Conservation (phyloP, 2,113 vertebrate genomes). For the Chaetura pelagica region DNA sequence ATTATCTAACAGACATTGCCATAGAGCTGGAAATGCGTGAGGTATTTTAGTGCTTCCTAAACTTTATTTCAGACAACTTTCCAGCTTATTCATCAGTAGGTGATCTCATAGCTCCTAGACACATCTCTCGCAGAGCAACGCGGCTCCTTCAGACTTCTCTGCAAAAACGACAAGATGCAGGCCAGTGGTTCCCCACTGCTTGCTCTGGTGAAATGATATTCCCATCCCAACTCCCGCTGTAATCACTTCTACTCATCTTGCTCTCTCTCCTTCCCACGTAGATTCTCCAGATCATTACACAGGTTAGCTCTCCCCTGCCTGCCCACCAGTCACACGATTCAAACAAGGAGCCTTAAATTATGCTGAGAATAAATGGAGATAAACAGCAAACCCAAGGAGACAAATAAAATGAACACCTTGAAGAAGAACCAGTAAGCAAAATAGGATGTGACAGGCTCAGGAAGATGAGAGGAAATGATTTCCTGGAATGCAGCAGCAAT, state of each 20-base stretch:
- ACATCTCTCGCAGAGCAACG: background rate
- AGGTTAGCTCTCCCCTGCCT: conserved; percentile 34
- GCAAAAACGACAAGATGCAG: background rate
- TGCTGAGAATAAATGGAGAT: conserved; percentile 66
- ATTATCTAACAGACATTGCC: conserved; percentile 54
- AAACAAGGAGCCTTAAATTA: conserved; percentile 53
- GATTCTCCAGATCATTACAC: conserved; percentile 51
- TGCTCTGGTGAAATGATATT: conserved; percentile 34
- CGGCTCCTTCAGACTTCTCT: conserved; percentile 40
- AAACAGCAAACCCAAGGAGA: conserved; percentile 69
- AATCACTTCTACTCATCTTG: conserved; percentile 49
- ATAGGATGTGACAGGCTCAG: conserved; percentile 66
- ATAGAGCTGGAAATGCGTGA: conserved; percentile 27
- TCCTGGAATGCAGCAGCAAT: conserved; percentile 68
- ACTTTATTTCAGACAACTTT: conserved; percentile 68
- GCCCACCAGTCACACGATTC: conserved; percentile 50
- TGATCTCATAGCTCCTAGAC: conserved; percentile 49
- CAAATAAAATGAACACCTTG: conserved; percentile 62
- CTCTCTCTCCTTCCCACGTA: conserved; percentile 16
- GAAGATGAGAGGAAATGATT: conserved; percentile 63
- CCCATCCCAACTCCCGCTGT: conserved; percentile 47
- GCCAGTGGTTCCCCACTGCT: conserved; percentile 37
- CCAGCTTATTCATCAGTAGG: conserved; percentile 43
- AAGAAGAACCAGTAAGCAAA: conserved; percentile 51
- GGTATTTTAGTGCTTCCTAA: conserved; percentile 35